Evolutionary conservation across 2,888 invertebrate species (phyloP), one percentile per base, ranked within the genome.

Genomic region (Griposia aprilina): DNA sequence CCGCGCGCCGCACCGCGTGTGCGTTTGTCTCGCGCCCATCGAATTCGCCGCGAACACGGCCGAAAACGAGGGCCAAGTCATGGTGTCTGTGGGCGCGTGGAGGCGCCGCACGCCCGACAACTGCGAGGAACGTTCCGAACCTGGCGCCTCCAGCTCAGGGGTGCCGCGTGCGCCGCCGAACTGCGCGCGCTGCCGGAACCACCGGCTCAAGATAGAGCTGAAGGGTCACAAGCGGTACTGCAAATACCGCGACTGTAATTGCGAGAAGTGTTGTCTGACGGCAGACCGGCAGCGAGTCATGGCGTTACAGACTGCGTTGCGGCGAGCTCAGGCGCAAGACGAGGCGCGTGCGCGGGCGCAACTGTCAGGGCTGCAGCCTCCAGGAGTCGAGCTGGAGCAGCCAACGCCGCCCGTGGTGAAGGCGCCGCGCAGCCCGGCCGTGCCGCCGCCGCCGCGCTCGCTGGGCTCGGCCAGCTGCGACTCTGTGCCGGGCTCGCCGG

Each of bases 191-290:
- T 99, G 99, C 95, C 97, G 99, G 81, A 99, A 99, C 97, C 99
- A 99, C 95, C 97, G 98, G n/a, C 97, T 98, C 92, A 98, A 98
- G 94, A 98, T 98, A 87, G 98, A 98, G 94, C 97, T 99, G 85
- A 99, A 99, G 95, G 99, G 99, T 26, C 99, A 99, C 97, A 99
- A 99, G 94, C 97, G 99, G 52, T 99, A 99, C 96, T 99, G 99
- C 97, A 97, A 98, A 91, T 99, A 97, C 95, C 98, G 98, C 85
- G 97, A 97, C 92, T 99, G 99, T 95, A 97, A 97, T 82, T 99
- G 99, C 95, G 98, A 98, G 87, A 98, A 98, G 96, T 99, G 99
- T 94, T 97, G 98, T 83, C 96, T 99, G 78, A 99, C 99, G 0
- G 98, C 98, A 0, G 98, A 99, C 91, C 96, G 99, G 68, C 99